Base-by-base conservation (phyloP, 2,113 vertebrate species). In the Nicator chloris region DNA sequence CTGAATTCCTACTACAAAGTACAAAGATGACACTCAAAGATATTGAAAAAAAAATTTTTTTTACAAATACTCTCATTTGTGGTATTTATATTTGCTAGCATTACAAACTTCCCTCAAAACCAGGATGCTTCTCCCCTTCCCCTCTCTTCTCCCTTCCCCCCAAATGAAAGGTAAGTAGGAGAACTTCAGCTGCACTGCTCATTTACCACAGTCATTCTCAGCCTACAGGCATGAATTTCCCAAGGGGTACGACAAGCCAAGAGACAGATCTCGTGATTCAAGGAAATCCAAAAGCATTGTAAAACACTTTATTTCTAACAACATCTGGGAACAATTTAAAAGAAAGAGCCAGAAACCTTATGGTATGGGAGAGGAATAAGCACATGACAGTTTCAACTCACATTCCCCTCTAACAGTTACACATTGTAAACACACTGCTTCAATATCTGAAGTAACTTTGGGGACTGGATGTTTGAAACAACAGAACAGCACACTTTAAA, bases 251-350 rank as follows among this genome's bases (percentile, higher is more conserved):
- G 75, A 91, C 68, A 81, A 90, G 51, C 82, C 71, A 94, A 31
- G 35, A 94, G 79, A 91, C 47, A 57, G 56, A 93, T 50, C 65
- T 89, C 22, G 2, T 56, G 81, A 84, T 75, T 91, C 93, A 91
- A 87, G 84, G 69, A 93, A 92, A 73, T 77, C n/a, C 64, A 96
- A 90, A 64, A 81, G 59, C 60, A 81, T 1, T 60, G 63, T 53
- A 61, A 75, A 91, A 77, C 23, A 47, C 39, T 94, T 82, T 21
- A 80, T 70, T 92, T 75, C 82, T 94, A 96, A 94, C 77, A 94
- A 88, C 59, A 88, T 69, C 75, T 92, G 68, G 68, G 76, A 91
- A 82, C 35, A 88, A 73, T 83, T 90, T 73, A 86, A 86, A 92
- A 92, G 70, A 68, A 68, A 68, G 19, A 80, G 19, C 10, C 90